phyloP scores from a whole-genome alignment of 2,797 vertebrate genomes.

The Cossypha caffra region DNA sequence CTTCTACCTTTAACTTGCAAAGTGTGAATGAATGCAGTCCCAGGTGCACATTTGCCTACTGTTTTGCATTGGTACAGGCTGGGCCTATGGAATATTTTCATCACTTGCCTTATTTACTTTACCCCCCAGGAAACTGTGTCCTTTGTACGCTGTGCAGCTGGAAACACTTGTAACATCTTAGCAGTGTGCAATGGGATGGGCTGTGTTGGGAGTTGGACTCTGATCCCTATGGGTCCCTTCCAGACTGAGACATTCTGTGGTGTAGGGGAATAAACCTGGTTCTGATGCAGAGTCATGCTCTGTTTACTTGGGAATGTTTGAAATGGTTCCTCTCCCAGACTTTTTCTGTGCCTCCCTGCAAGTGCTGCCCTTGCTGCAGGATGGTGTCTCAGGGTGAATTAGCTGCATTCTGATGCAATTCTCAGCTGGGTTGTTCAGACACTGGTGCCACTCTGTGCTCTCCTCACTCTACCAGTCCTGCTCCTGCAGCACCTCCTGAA shows the following conservation, averaged over 20 bases:
- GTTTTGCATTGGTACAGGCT: not conserved
- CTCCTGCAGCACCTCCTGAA: constrained; percentile 27
- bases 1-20: not conserved
- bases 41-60: not conserved
- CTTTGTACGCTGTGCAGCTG: not conserved
- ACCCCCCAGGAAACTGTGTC: not conserved
- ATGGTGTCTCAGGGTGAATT: not conserved
- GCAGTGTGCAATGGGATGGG: not conserved
- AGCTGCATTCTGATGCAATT: constrained; percentile 51
- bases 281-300: not conserved
- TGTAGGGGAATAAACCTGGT: accelerated
- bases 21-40: not conserved
- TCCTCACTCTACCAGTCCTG: not conserved
- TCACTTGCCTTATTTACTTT: not conserved
- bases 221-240: not conserved
- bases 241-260: not conserved
- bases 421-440: not conserved
- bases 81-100: not conserved
- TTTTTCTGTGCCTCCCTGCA: not conserved
- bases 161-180: not conserved
- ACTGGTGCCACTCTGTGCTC: not conserved
- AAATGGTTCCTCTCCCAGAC: not conserved
- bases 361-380: not conserved
- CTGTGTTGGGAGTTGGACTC: not conserved
- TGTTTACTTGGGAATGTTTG: not conserved